Conservation (phyloP, 2,113 vertebrate genomes). For the Neotoma lepida region DNA sequence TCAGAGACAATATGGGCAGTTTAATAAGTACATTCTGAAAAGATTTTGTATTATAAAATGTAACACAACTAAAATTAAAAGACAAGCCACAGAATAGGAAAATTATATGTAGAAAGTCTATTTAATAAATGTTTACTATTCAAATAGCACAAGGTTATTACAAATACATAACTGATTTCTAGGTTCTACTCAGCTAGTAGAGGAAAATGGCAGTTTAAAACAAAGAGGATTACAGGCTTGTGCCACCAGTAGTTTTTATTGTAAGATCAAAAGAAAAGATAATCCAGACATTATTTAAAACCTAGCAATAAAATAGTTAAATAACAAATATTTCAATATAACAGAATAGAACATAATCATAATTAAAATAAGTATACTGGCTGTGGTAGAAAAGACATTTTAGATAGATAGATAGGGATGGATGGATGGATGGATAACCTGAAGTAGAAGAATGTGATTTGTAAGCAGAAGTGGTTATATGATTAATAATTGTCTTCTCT, state of each 20-base stretch:
- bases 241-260: neutral
- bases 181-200: constrained; percentile 33
- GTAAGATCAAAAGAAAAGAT: constrained; percentile 35
- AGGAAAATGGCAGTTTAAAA: constrained; percentile 41
- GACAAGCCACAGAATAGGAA: constrained; percentile 40
- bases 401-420: too few relatives aligned
- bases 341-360: constrained; percentile 21
- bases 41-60: constrained; percentile 32
- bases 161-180: constrained; percentile 32
- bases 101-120: constrained; percentile 31
- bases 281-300: constrained; percentile 49
- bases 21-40: constrained; percentile 41
- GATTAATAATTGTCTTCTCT: neutral
- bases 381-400: constrained; percentile 26
- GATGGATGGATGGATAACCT: too few relatives aligned
- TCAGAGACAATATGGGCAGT: constrained; percentile 19
- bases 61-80: constrained; percentile 47
- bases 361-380: constrained; percentile 57
- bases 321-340: constrained; percentile 24
- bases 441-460: constrained; percentile 10
- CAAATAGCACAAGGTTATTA: constrained; percentile 47
- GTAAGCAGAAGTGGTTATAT: neutral
- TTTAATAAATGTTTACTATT: constrained; percentile 54
- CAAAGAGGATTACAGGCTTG: neutral
- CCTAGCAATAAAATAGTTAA: constrained; percentile 10